Evolutionary conservation across 2,113 vertebrate genomes (phyloP).

Genomic region (Halcyon senegalensis): DNA sequence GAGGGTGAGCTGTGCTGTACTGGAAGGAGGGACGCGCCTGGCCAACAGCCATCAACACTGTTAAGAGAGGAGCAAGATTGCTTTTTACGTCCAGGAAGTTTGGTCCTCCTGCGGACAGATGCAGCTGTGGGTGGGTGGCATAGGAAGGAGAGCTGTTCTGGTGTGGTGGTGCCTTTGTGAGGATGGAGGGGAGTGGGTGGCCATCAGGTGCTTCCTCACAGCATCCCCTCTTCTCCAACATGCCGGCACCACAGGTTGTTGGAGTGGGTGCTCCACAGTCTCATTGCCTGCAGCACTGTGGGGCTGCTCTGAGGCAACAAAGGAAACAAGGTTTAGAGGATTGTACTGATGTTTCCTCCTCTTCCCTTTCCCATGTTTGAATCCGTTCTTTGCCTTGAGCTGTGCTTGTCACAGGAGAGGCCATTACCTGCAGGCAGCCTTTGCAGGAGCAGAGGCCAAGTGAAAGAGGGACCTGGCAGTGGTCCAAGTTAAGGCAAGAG

Average conservation of each 20-base stretch:
- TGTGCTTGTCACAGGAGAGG: accelerated
- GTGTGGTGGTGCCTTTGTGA: neutral
- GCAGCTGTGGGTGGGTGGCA: accelerated
- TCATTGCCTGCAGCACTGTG: accelerated
- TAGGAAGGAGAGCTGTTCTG: neutral
- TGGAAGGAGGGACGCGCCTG: neutral
- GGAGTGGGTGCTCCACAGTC: neutral
- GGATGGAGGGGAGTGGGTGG: accelerated
- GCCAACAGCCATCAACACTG: accelerated
- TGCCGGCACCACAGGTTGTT: accelerated
- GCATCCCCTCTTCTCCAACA: neutral
- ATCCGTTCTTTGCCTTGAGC: neutral
- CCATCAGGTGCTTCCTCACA: neutral
- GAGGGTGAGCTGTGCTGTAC: neutral
- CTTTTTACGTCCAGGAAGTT: neutral
- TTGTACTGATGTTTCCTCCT: accelerated
- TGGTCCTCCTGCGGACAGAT: accelerated
- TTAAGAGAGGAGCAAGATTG: neutral
- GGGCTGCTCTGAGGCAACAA: accelerated
- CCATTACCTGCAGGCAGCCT: accelerated
- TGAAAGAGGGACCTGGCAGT: accelerated
- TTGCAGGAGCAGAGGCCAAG: accelerated
- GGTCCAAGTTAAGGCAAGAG: neutral
- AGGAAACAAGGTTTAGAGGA: neutral
- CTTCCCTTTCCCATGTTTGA: neutral